Evolutionary conservation across 1,140 invertebrate genomes (phyloP).

Genomic region (Acromyrmex heyeri): DNA sequence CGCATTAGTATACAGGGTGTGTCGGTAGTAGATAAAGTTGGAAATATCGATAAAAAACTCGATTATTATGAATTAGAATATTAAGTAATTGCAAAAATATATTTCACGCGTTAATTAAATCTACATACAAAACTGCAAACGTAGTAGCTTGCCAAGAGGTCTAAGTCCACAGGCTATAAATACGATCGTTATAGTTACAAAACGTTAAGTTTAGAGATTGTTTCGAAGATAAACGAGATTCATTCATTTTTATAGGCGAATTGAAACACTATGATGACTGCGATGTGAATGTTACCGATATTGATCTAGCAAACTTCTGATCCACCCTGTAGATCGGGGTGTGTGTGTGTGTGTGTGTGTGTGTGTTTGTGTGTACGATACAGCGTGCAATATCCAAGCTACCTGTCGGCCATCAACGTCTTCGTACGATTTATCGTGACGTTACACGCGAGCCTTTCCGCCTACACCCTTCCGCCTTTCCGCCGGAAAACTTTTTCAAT

Average conservation of each 20-base stretch:
- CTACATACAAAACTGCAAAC: neutral
- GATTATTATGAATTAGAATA: constrained; percentile 4
- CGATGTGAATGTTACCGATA: neutral
- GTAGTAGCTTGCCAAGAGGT: neutral
- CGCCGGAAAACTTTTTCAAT: constrained; percentile 72
- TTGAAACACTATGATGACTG: neutral
- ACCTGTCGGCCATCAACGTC: constrained; percentile 72
- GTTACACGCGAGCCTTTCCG: constrained; percentile 68
- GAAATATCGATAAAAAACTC: neutral
- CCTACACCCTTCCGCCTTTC: constrained; percentile 59
- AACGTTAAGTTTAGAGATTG: constrained; percentile 18
- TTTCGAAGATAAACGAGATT: neutral
- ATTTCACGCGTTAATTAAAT: constrained; percentile 6
- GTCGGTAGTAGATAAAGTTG: neutral
- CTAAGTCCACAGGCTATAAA: neutral
- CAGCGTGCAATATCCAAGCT: constrained; percentile 66
- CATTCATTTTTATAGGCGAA: neutral
- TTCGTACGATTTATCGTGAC: constrained; percentile 74
- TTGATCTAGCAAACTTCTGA: constrained; percentile 52
- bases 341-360: no score
- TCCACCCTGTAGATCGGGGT: constrained; percentile 10
- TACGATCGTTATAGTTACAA: neutral
- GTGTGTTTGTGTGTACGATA: no score
- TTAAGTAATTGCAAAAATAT: constrained; percentile 12
- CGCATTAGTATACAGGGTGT: constrained; percentile 21